phyloP scores from a whole-genome alignment of 37 sponge, comb jelly and placozoan species.

The Aplysina aerophoba region DNA sequence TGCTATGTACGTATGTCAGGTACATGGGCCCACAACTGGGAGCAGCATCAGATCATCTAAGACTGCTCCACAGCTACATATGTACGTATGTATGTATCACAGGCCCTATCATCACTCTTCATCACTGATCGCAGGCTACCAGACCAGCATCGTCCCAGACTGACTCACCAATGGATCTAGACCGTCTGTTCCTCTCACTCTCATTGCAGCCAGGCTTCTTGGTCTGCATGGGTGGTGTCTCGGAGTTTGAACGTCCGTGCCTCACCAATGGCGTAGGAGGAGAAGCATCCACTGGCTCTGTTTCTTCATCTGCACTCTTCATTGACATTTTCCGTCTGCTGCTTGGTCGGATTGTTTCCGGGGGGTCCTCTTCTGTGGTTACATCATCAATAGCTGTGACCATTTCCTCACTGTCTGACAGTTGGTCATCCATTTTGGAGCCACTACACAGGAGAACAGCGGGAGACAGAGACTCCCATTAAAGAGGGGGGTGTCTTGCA shows the following conservation, averaged over 20 bases:
- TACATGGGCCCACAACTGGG: too few species aligned
- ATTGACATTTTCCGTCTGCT: constrained; percentile 7
- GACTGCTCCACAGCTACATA: too few species aligned
- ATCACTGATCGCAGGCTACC: too few species aligned
- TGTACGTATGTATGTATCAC: too few species aligned
- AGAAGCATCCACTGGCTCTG: neutral
- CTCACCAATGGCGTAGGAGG: neutral
- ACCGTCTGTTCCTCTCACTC: constrained; percentile 14
- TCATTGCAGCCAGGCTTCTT: neutral
- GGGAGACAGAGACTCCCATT: too few species aligned
- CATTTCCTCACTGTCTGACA: constrained; percentile 38
- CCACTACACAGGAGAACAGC: too few species aligned
- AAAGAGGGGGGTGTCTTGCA: too few species aligned
- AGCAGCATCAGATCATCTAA: too few species aligned
- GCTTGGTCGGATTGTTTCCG: neutral
- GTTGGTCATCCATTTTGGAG: constrained; percentile 18
- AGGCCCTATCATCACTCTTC: too few species aligned
- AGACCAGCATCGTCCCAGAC: too few species aligned
- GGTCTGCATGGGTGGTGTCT: constrained; percentile 12
- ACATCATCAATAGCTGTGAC: constrained; percentile 56
- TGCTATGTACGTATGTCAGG: too few species aligned
- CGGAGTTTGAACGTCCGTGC: constrained; percentile 26
- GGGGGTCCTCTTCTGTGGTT: neutral
- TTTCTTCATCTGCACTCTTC: neutral
- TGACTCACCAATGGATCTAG: constrained; percentile 8